Evolutionary conservation across 2,888 invertebrate species (phyloP).

Genomic region (Amblyjoppa fuscipennis): DNA sequence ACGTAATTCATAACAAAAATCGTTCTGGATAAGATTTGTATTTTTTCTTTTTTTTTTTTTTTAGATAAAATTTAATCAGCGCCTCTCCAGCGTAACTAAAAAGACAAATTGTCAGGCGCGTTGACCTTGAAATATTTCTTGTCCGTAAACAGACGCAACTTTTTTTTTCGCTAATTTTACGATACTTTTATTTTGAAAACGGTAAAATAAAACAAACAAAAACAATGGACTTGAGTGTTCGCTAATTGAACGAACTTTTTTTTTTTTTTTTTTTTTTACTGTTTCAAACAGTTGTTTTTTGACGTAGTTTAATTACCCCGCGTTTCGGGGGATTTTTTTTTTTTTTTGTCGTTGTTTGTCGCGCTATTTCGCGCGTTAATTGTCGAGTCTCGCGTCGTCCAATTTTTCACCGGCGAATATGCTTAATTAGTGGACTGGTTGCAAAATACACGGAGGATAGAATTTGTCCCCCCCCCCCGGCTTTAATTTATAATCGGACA

Average conservation of each 20-base stretch:
- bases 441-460: constrained; percentile 19
- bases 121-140: too few relatives aligned
- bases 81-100: too few relatives aligned
- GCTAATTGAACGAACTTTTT: background rate
- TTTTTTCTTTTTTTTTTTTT: background rate
- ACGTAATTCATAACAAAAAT: background rate
- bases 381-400: background rate
- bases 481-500: constrained; percentile 49
- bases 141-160: too few relatives aligned
- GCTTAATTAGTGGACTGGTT: constrained; percentile 47
- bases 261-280: background rate
- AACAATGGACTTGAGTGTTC: too few relatives aligned
- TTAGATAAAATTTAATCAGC: background rate
- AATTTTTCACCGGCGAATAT: constrained; percentile 9
- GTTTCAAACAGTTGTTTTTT: too few relatives aligned
- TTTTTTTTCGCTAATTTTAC: too few relatives aligned
- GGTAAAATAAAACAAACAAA: too few relatives aligned
- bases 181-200: too few relatives aligned
- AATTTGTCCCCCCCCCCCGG: constrained; percentile 24
- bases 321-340: background rate
- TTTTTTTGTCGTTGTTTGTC: background rate
- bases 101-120: too few relatives aligned
- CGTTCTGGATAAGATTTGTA: background rate
- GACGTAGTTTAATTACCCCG: background rate
- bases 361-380: background rate